Evolutionary conservation across 1,140 invertebrate species (phyloP).

Genomic region (Nomia melanderi): DNA sequence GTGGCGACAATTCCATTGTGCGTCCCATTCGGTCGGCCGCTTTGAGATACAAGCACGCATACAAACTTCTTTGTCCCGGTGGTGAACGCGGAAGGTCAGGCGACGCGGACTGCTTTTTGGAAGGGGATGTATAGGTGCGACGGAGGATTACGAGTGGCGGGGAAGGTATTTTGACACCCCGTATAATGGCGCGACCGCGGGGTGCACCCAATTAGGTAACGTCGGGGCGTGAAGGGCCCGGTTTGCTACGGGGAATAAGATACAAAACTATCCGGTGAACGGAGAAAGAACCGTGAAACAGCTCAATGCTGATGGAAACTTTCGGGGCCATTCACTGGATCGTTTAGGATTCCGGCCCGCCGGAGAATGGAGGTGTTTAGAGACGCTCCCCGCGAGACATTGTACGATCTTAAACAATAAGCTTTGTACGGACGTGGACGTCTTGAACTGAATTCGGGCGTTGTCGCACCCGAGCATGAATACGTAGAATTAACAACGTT

Average conservation of each 20-base stretch:
- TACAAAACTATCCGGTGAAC: slow-evolving; percentile 60
- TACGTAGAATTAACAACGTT: no score
- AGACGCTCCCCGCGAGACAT: neutral
- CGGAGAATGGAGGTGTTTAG: slow-evolving; percentile 2
- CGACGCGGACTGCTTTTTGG: neutral
- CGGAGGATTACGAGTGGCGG: slow-evolving; percentile 60
- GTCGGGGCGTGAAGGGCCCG: slow-evolving; percentile 68
- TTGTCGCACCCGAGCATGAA: no score
- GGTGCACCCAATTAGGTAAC: slow-evolving; percentile 79
- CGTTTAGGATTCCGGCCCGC: slow-evolving; percentile 24
- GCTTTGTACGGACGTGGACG: neutral
- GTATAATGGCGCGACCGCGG: slow-evolving; percentile 78
- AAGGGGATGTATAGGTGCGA: slow-evolving; percentile 45
- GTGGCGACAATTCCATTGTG: slow-evolving; percentile 76
- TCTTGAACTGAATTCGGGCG: neutral
- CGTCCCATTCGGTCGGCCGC: slow-evolving; percentile 72
- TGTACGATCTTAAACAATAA: slow-evolving; percentile 1
- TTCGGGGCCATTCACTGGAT: slow-evolving; percentile 33
- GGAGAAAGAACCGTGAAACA: slow-evolving; percentile 4
- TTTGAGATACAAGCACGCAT: slow-evolving; percentile 73
- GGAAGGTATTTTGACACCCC: slow-evolving; percentile 80
- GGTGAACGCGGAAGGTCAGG: slow-evolving; percentile 30
- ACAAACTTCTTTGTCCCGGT: slow-evolving; percentile 46
- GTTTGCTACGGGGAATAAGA: slow-evolving; percentile 44
- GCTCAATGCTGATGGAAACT: slow-evolving; percentile 32